Evolutionary conservation across 2,113 vertebrate species (phyloP).

Genomic region (Smithornis capensis): DNA sequence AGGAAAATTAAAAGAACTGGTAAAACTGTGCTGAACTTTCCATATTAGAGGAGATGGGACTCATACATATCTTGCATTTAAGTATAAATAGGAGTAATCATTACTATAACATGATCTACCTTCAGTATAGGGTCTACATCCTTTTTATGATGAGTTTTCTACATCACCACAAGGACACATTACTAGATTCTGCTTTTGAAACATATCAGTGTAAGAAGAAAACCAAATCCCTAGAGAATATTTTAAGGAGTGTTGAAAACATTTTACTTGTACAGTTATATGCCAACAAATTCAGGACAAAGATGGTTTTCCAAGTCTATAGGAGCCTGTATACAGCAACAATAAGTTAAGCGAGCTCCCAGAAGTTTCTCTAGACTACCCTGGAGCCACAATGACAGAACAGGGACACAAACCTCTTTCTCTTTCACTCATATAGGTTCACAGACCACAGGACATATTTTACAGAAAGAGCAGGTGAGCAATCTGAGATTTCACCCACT

Average conservation of each 20-base stretch:
- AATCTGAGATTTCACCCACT: not conserved
- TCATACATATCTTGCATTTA: fast-evolving
- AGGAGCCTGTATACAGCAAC: not conserved
- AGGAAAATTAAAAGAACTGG: not conserved
- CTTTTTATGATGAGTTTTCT: not conserved
- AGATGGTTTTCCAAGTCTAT: not conserved
- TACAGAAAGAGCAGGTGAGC: not conserved
- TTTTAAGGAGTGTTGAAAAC: not conserved
- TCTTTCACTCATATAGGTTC: not conserved
- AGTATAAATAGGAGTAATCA: not conserved
- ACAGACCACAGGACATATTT: too few species aligned
- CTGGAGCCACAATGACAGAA: not conserved
- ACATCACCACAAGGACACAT: not conserved
- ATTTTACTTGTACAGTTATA: not conserved
- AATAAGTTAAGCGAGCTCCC: not conserved
- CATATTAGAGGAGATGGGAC: not conserved
- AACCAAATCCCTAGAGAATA: not conserved
- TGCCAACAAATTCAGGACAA: not conserved
- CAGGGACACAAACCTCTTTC: not conserved
- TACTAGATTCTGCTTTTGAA: not conserved
- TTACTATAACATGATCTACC: not conserved
- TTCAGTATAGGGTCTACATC: not conserved
- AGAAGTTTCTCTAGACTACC: not conserved
- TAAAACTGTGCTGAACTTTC: not conserved
- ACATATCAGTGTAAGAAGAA: not conserved